Evolutionary conservation across 2,113 vertebrate species (phyloP).

Genomic region (Beaufortia kweichowensis): DNA sequence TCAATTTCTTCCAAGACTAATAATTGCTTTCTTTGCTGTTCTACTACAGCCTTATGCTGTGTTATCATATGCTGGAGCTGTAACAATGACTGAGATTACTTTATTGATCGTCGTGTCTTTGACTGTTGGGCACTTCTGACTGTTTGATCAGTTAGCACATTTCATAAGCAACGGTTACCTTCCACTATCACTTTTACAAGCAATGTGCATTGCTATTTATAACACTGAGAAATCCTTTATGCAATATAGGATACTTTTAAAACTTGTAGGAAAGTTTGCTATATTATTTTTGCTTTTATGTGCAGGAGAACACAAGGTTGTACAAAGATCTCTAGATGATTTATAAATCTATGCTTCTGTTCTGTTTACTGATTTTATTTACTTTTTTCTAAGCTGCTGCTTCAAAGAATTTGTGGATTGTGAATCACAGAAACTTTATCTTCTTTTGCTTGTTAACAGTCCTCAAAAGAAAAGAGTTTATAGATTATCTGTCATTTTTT

Average conservation of each 20-base stretch:
- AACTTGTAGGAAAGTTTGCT: not conserved
- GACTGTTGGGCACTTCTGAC: slow-evolving; percentile 16
- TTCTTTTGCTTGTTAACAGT: slow-evolving; percentile 4
- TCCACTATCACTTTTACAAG: slow-evolving; percentile 12
- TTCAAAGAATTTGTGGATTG: slow-evolving; percentile 2
- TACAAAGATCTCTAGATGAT: too few species aligned
- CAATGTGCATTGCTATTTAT: slow-evolving; percentile 22
- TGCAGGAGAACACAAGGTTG: too few species aligned
- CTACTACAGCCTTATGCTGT: slow-evolving; percentile 37
- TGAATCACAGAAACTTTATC: slow-evolving; percentile 4
- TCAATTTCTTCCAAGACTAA: slow-evolving; percentile 51
- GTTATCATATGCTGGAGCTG: slow-evolving; percentile 49
- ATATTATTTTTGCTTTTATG: not conserved
- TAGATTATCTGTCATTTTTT: slow-evolving; percentile 14
- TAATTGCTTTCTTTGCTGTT: slow-evolving; percentile 55
- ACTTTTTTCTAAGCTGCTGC: slow-evolving; percentile 26
- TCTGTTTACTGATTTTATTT: too few species aligned
- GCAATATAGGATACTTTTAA: not conserved
- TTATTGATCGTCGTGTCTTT: slow-evolving; percentile 55
- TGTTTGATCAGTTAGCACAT: slow-evolving; percentile 24
- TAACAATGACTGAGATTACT: slow-evolving; percentile 57
- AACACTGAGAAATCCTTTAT: slow-evolving; percentile 11
- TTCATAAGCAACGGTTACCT: slow-evolving; percentile 31
- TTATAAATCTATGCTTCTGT: not conserved
- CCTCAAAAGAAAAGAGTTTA: not conserved